phyloP scores from a whole-genome alignment of 2,888 invertebrate species.

The Bellardia bayeri region DNA sequence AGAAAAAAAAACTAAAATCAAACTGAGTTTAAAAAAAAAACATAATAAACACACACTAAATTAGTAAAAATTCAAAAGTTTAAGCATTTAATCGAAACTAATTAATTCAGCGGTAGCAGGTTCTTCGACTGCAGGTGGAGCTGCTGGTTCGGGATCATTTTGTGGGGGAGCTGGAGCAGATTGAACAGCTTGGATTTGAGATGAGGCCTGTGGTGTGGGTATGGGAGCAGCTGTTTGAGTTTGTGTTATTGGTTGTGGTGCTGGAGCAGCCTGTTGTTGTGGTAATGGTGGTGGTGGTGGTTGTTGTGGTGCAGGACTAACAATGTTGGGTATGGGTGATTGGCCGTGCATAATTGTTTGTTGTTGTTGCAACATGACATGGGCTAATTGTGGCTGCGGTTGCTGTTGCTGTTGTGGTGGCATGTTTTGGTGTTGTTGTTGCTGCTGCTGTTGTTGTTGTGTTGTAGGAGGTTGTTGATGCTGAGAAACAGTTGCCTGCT shows the following conservation, averaged over 20 bases:
- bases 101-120: constrained; percentile 91
- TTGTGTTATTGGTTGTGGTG: constrained; percentile 66
- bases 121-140: constrained; percentile 82
- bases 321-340: constrained; percentile 73
- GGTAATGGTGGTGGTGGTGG: constrained; percentile 64
- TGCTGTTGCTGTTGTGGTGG: constrained; percentile 55
- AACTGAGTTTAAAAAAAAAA: neutral
- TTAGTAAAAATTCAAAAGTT: neutral
- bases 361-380: constrained; percentile 77
- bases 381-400: constrained; percentile 74
- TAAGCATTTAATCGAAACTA: constrained; percentile 89
- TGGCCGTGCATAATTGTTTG: constrained; percentile 76
- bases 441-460: constrained; percentile 66
- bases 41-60: neutral
- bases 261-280: constrained; percentile 64
- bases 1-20: neutral
- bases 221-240: constrained; percentile 37
- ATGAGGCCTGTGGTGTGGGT: constrained; percentile 51
- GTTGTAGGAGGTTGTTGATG: constrained; percentile 52
- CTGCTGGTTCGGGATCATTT: constrained; percentile 81
- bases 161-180: constrained; percentile 81
- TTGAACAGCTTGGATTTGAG: constrained; percentile 79
- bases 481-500: constrained; percentile 55
- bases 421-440: constrained; percentile 67
- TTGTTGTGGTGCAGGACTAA: constrained; percentile 55